A percentile compares a stretch with the other conserved stretches of the same genome.
Conservation (phyloP, 2,888 invertebrate genomes). For the Scaptomyza polygonia region DNA sequence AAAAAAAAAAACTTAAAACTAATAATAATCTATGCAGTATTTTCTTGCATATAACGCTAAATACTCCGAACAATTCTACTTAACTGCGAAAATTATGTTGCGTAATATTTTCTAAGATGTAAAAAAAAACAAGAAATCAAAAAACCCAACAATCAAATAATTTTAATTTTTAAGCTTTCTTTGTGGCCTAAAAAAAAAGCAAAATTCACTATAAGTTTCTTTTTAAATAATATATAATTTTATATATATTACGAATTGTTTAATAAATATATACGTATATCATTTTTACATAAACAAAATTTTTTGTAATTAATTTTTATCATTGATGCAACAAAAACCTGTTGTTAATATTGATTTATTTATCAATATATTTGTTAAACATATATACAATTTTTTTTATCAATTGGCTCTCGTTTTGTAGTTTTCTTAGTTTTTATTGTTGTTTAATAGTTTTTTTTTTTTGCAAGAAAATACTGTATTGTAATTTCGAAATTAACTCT, state of each 20-base stretch:
- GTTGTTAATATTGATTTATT: conserved; percentile 32
- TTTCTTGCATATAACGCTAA: conserved; percentile 71
- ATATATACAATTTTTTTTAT: conserved; percentile 16
- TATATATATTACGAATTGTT: conserved; percentile 66
- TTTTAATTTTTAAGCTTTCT: conserved; percentile 48
- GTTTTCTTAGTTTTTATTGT: conserved; percentile 30
- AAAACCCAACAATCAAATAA: conserved; percentile 23
- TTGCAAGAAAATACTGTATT: conserved; percentile 74
- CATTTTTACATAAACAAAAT: conserved; percentile 72
- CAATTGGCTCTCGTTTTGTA: conserved; percentile 39
- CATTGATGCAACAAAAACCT: conserved; percentile 25
- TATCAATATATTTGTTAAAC: conserved; percentile 8
- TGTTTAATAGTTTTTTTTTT: conserved; percentile 37
- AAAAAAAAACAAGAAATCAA: conserved; percentile 20
- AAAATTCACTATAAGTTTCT: conserved; percentile 65
- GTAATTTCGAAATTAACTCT: neutral
- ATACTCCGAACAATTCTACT: conserved; percentile 46
- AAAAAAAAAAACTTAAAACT: neutral
- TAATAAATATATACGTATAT: conserved; percentile 74
- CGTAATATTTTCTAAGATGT: conserved; percentile 50
- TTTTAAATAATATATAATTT: conserved; percentile 68
- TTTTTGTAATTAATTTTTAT: conserved; percentile 45
- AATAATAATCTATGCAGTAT: conserved; percentile 65
- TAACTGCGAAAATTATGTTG: conserved; percentile 36
- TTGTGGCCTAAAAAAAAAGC: conserved; percentile 51